Evolutionary conservation across 2,888 invertebrate genomes (phyloP).

Genomic region (Caenorhabditis angaria): DNA sequence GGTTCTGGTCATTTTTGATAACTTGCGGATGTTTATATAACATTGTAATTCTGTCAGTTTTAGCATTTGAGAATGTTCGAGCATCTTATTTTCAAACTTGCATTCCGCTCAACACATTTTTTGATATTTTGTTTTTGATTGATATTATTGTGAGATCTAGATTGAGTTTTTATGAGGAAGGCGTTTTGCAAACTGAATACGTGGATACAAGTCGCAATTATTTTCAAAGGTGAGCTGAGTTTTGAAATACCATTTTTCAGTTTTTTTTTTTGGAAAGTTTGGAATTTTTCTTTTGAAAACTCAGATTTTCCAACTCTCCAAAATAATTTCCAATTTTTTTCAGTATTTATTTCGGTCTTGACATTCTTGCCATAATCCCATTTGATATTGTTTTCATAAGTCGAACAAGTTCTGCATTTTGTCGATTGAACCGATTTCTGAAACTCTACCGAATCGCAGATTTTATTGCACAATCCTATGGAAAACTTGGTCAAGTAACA

Average conservation of each 20-base stretch:
- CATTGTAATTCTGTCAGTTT: conserved; percentile 42
- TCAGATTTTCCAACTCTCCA: no score
- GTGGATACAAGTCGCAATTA: conserved; percentile 30
- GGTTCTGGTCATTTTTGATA: conserved; percentile 49
- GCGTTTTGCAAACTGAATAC: conserved; percentile 27
- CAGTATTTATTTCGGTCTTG: conserved; percentile 33
- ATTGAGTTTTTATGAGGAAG: conserved; percentile 49
- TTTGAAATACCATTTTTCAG: background rate
- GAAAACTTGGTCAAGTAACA: conserved; percentile 35
- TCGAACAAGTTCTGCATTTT: conserved; percentile 20
- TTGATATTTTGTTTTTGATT: conserved; percentile 55
- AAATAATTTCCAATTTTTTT: no score
- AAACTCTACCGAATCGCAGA: conserved; percentile 48
- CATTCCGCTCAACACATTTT: conserved; percentile 51
- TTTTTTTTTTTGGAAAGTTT: no score
- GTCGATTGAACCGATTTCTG: conserved; percentile 46
- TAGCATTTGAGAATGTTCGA: conserved; percentile 48
- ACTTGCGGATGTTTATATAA: conserved; percentile 53
- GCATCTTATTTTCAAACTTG: conserved; percentile 33
- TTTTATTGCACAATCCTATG: conserved; percentile 40
- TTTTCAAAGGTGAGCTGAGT: conserved; percentile 19
- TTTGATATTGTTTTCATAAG: conserved; percentile 29
- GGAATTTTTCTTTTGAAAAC: background rate
- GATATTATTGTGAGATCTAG: conserved; percentile 61
- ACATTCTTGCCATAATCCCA: conserved; percentile 35